Percentiles rank a stretch among this genome's conserved stretches.
phyloP scores from a whole-genome alignment of 2,113 vertebrate genomes.

The Asarcornis scutulata region DNA sequence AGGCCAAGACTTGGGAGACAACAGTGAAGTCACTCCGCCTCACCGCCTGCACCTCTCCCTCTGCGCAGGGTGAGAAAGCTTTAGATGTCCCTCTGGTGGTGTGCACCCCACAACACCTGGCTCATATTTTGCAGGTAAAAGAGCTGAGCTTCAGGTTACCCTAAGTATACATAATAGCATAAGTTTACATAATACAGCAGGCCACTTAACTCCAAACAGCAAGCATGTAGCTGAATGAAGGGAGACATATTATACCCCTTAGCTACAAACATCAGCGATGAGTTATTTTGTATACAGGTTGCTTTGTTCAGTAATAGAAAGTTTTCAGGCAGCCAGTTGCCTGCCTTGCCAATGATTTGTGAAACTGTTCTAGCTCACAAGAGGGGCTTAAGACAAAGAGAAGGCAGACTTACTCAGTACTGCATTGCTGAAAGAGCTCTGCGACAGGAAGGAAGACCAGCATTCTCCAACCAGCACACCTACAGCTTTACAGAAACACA shows the following conservation, averaged over 20 bases:
- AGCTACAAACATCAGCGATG: background rate
- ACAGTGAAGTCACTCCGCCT: background rate
- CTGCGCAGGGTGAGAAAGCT: background rate
- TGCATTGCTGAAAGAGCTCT: background rate
- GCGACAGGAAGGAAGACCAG: background rate
- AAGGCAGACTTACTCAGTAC: background rate
- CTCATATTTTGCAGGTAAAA: background rate
- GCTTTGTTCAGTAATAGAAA: background rate
- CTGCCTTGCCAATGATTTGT: background rate
- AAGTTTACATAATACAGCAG: background rate
- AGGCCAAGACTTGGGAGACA: background rate
- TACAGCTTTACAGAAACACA: background rate
- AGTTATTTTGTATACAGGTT: background rate
- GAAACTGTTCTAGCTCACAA: background rate
- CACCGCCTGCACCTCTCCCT: background rate
- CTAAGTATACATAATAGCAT: background rate
- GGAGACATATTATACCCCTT: background rate
- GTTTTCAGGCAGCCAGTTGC: background rate
- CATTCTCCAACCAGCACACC: background rate
- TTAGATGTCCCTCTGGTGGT: background rate
- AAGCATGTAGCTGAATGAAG: background rate
- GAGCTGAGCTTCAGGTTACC: background rate
- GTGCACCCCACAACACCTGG: background rate
- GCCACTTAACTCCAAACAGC: background rate
- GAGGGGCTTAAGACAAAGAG: background rate